Percentiles rank a stretch among this genome's conserved stretches.
phyloP scores from a whole-genome alignment of 1,140 invertebrate genomes.

The Apis dorsata region DNA sequence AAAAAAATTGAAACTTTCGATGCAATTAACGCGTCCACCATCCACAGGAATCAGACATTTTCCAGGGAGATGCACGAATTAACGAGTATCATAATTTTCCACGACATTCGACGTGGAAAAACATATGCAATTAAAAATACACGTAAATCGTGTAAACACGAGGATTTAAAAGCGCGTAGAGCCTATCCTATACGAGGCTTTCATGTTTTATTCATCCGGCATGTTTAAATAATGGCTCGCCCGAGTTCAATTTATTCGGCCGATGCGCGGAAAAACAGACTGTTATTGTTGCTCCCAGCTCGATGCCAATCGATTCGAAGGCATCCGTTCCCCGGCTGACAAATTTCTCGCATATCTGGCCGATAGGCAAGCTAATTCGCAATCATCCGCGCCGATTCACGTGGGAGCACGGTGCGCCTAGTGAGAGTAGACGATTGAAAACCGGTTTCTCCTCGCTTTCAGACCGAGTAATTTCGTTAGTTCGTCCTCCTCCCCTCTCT shows the following conservation, averaged over 20 bases:
- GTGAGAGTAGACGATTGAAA: constrained; percentile 51
- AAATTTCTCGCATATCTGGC: constrained; percentile 29
- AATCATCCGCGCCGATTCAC: constrained; percentile 25
- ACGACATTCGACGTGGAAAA: not conserved
- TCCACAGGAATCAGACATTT: no score
- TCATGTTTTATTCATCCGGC: constrained; percentile 20
- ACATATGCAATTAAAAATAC: not conserved
- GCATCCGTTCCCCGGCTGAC: not conserved
- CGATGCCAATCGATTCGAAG: not conserved
- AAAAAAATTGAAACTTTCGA: no score
- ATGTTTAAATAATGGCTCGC: constrained; percentile 14
- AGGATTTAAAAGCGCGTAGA: not conserved
- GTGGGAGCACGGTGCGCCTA: constrained; percentile 36
- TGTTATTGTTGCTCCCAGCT: not conserved
- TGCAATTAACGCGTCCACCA: no score
- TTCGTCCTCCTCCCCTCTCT: constrained; percentile 26
- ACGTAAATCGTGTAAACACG: not conserved
- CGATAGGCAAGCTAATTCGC: constrained; percentile 28
- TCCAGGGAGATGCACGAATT: no score
- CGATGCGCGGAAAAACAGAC: not conserved
- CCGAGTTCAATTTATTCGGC: constrained; percentile 8
- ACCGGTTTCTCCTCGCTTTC: constrained; percentile 62
- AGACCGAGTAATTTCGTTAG: constrained; percentile 56
- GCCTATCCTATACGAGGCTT: not conserved
- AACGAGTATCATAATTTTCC: no score